Evolutionary conservation across 1,140 invertebrate species (phyloP), one percentile per base, ranked within the genome.

Genomic region (Zaprionus lachaisei): DNA sequence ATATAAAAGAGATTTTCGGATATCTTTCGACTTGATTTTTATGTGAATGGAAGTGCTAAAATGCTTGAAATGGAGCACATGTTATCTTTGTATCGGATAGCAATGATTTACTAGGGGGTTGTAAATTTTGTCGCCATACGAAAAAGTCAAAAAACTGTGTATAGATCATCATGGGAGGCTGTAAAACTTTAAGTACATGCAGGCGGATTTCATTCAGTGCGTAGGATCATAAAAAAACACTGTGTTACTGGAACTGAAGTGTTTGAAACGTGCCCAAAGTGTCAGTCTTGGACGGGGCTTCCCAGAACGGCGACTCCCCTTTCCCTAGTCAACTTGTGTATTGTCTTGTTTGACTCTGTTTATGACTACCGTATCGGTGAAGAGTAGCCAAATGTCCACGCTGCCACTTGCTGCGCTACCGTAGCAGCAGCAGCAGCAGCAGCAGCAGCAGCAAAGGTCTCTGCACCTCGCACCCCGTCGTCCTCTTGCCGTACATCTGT

Each of bases 281-380:
- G 60, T 55, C 44, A 54, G 34, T 38, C n/a, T 54, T 28, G 57
- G 17, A 44, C 14, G 28, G 28, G 55, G 24, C 49, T 64, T 64
- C 69, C 61, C 69, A 72, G 54, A 55, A 72, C 24, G 44, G 9
- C 24, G 9, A 58, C 17, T 64, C 7, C 2, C 26, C 28, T 15
- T 22, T 24, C 5, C 22, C 28, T 15, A 7, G 24, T 12, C 47
- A n/a, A 31, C 54, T 56, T 31, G 14, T 14, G 9, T 41, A 68
- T 74, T 74, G 65, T 74, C 57, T 61, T 54, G 20, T 20, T 51
- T 68, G 54, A 66, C 51, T 66, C 62, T 77, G 63, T 81, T 79
- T 81, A 81, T 65, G 79, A 76, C 79, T 81, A 79, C 79, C 65
- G 79, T 69, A 81, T 81, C 26, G 63, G 47, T 28, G 61, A 61